Evolutionary conservation across 2,797 vertebrate species (phyloP).

Genomic region (Crenichthys baileyi): DNA sequence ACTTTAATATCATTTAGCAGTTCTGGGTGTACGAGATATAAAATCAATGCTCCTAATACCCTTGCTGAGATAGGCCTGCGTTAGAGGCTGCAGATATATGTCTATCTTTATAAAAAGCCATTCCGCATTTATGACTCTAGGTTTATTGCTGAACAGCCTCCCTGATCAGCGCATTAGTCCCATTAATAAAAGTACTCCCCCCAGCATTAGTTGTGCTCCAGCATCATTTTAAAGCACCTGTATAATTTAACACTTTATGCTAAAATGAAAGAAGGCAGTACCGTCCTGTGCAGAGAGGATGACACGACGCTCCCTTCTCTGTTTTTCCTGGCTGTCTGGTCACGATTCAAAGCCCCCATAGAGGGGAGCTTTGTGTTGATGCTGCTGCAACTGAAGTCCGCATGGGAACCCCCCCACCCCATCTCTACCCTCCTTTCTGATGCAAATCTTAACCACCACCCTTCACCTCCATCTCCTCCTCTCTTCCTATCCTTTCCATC

Average conservation of each 20-base stretch:
- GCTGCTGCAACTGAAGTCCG: constrained; percentile 67
- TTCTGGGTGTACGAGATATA: background rate
- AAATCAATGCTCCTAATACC: constrained; percentile 15
- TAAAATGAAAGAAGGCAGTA: constrained; percentile 47
- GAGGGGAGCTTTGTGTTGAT: constrained; percentile 60
- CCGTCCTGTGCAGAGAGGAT: constrained; percentile 56
- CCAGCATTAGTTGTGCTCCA: background rate
- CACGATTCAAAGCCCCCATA: constrained; percentile 77
- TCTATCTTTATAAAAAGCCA: background rate
- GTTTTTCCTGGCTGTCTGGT: constrained; percentile 69
- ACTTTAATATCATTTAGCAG: constrained; percentile 12
- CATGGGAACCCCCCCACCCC: constrained; percentile 62
- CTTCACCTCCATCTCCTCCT: background rate
- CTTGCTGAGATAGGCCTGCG: constrained; percentile 9
- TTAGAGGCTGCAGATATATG: background rate
- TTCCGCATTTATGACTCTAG: background rate
- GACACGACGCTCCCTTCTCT: constrained; percentile 59
- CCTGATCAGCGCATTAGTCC: constrained; percentile 21
- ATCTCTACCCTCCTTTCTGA: background rate
- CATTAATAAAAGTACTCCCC: background rate
- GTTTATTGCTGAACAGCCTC: constrained; percentile 34
- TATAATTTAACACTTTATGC: constrained; percentile 19
- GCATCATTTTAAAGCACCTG: constrained; percentile 17
- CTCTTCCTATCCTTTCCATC: constrained; percentile 6
- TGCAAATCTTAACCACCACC: background rate